phyloP scores from a whole-genome alignment of 1,140 invertebrate genomes.

The Pseudoatta argentina region DNA sequence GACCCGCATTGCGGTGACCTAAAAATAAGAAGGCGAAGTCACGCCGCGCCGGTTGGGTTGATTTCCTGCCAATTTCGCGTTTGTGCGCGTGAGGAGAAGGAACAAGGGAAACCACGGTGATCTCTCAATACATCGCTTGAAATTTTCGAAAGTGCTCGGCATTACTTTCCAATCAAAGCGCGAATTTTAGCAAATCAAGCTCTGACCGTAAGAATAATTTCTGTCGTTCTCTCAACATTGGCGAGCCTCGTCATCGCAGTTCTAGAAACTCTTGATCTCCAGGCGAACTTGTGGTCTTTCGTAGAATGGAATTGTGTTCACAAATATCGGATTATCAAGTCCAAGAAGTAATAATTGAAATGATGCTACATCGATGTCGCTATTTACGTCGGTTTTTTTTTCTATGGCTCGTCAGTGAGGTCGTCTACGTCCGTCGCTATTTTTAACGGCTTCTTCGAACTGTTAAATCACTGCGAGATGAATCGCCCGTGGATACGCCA shows the following conservation, averaged over 20 bases:
- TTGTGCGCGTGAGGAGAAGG: neutral
- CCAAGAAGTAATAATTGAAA: too few species aligned
- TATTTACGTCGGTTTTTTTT: neutral
- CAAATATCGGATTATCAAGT: neutral
- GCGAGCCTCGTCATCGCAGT: neutral
- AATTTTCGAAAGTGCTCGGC: neutral
- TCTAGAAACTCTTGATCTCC: neutral
- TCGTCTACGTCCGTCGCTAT: conserved; percentile 1
- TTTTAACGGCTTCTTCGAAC: conserved; percentile 21
- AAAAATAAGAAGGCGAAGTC: conserved; percentile 77
- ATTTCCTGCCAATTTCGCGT: conserved; percentile 79
- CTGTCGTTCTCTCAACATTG: neutral
- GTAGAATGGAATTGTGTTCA: neutral
- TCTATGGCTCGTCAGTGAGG: neutral
- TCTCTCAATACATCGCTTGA: neutral
- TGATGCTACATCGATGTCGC: neutral
- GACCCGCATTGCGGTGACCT: conserved; percentile 74
- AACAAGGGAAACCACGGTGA: neutral
- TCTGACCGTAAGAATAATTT: too few species aligned
- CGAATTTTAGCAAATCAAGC: neutral
- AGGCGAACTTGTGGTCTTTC: neutral
- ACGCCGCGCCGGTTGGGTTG: conserved; percentile 63
- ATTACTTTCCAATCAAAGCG: neutral
- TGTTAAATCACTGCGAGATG: neutral
- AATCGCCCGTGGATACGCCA: neutral